Evolutionary conservation across 2,888 invertebrate species (phyloP).

Genomic region (Thymelicus sylvestris): DNA sequence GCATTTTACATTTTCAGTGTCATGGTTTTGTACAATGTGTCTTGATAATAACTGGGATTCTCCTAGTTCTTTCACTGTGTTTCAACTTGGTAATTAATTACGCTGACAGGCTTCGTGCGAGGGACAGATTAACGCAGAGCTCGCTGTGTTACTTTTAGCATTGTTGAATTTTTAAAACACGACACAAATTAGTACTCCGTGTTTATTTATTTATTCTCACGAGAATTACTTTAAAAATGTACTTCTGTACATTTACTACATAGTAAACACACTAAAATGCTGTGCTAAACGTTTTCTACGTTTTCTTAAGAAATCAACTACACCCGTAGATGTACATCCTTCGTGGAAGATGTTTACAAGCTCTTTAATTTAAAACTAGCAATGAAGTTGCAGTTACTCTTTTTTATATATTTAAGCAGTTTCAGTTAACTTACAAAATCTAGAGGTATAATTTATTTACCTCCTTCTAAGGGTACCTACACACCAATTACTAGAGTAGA

Average conservation of each 20-base stretch:
- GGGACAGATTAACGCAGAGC: background rate
- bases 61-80: background rate
- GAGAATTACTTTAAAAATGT: no score
- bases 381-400: no score
- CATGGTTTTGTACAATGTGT: background rate
- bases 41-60: background rate
- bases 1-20: background rate
- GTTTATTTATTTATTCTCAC: no score
- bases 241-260: background rate
- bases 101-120: conserved; percentile 5
- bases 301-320: background rate
- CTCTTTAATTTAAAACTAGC: no score
- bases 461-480: no score
- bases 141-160: background rate
- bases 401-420: no score
- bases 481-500: no score
- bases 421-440: no score
- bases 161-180: background rate
- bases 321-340: no score
- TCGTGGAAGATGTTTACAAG: no score
- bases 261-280: background rate
- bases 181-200: background rate
- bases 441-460: no score
- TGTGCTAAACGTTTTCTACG: background rate
- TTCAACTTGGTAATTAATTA: conserved; percentile 21